Base-by-base conservation (phyloP, 2,797 vertebrate species). In the Onychomys torridus region DNA sequence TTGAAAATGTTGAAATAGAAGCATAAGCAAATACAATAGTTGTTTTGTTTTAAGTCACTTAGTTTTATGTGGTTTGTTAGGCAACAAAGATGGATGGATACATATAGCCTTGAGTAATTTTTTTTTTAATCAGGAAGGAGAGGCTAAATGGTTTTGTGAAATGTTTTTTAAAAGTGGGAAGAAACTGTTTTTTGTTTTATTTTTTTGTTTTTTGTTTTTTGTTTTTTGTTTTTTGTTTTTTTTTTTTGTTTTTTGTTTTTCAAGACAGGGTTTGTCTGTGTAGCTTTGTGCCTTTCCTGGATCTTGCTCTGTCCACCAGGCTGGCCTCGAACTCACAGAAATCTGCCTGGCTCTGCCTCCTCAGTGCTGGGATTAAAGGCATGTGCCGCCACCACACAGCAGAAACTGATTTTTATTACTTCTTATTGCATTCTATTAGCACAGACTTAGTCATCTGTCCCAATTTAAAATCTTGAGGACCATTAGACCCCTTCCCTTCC, bases 131-230 rank as follows among this genome's bases (percentile, higher is more conserved):
- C 29, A 59, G 67, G 88, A 59, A 90, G 52, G 49, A 86, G 25
- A 73, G 61, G 57, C 2, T 32, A 59, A 67, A 78, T 55, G 27
- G 17, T 27, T 90, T 67, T 49, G 8, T 88, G 49, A 92, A 29
- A 14, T 43, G 6, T 89, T 94, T 91, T 85, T 52, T 77, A 91
- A 59, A 25, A 81, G 40, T 59, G 49, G n/a, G 43, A 71, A 32
- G 34, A 95, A 95, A 93, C 92, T 81, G n/a, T 21, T 83, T 29
- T 83, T 83, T 4, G n/a, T n/a, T n/a, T n/a, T n/a, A n/a, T n/a
- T n/a, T n/a, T n/a, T n/a, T n/a, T n/a, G n/a, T n/a, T n/a, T n/a
- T n/a, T n/a, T n/a, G n/a, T n/a, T n/a, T n/a, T n/a, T n/a, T n/a
- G n/a, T n/a, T n/a, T n/a, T n/a, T n/a, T n/a, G n/a, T n/a, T n/a